These are phyloP conservation scores for Amphilophus citrinellus DNA, from an alignment of 2,113 vertebrate species.

Conservation along the genomic window DNA sequence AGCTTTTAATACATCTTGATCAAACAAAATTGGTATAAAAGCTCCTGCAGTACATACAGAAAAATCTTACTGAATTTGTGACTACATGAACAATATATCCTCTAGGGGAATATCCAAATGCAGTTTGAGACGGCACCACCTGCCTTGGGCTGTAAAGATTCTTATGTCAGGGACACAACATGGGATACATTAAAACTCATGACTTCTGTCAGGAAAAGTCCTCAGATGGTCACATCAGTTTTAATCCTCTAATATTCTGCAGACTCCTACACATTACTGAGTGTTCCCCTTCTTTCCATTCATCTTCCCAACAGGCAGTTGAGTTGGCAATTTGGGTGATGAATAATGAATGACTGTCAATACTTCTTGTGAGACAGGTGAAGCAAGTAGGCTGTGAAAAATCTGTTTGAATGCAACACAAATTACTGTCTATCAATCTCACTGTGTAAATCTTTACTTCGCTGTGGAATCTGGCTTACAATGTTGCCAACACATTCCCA, in stretches of 20 bases:
- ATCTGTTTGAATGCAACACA: slow-evolving; percentile 15
- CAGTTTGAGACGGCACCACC: slow-evolving; percentile 45
- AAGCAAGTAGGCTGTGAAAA: slow-evolving; percentile 22
- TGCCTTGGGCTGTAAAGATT: background rate
- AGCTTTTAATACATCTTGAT: slow-evolving; percentile 35
- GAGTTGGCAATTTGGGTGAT: slow-evolving; percentile 27
- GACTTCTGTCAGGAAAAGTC: slow-evolving; percentile 12
- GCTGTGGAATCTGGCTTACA: background rate
- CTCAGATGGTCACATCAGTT: slow-evolving; percentile 24
- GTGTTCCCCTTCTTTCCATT: background rate
- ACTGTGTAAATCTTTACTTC: background rate
- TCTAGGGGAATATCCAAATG: slow-evolving; percentile 43
- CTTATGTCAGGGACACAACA: slow-evolving; percentile 17
- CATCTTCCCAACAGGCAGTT: slow-evolving; percentile 6
- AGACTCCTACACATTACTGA: background rate
- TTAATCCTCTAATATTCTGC: background rate
- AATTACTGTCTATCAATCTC: background rate
- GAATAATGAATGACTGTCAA: slow-evolving; percentile 48
- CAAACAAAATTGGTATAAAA: slow-evolving; percentile 40
- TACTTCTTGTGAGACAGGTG: slow-evolving; percentile 31
- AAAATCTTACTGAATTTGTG: slow-evolving; percentile 32
- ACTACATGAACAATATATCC: slow-evolving; percentile 51
- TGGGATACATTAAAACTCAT: slow-evolving; percentile 36
- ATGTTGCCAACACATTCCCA: background rate
- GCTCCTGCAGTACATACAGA: slow-evolving; percentile 15